Percentiles rank a stretch among this genome's conserved stretches.
Evolutionary conservation across 2,797 vertebrate species (phyloP).

Genomic region (Aulostomus chinensis): DNA sequence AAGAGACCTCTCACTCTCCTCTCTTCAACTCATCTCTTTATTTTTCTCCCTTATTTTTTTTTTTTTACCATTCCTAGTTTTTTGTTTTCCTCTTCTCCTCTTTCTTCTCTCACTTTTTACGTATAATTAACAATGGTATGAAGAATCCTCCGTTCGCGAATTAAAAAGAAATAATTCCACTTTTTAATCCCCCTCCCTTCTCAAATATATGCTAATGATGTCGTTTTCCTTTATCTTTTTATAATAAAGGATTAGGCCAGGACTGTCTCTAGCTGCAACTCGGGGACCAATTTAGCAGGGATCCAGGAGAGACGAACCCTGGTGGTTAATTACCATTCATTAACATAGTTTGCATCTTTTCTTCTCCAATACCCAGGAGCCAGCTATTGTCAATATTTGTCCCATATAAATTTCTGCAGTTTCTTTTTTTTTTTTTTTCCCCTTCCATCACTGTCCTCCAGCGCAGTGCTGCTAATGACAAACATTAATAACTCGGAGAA

Average conservation of each 20-base stretch:
- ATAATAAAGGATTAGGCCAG: constrained; percentile 87
- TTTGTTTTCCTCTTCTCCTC: constrained; percentile 33
- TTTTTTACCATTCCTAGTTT: constrained; percentile 37
- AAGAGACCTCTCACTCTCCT: constrained; percentile 50
- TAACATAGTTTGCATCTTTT: constrained; percentile 87
- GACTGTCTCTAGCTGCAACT: constrained; percentile 83
- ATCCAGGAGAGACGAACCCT: constrained; percentile 81
- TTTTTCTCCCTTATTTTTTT: constrained; percentile 16
- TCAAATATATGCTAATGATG: constrained; percentile 85
- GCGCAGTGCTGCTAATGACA: constrained; percentile 76
- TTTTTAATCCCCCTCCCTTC: constrained; percentile 75
- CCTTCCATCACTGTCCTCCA: constrained; percentile 74
- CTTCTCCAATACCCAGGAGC: constrained; percentile 79
- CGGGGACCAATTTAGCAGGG: constrained; percentile 86
- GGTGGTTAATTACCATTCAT: constrained; percentile 88
- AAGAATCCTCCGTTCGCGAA: constrained; percentile 78
- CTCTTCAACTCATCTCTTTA: constrained; percentile 27
- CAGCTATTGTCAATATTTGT: constrained; percentile 86
- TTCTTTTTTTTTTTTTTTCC: constrained; percentile 21
- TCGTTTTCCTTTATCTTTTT: constrained; percentile 87
- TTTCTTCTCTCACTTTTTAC: constrained; percentile 46
- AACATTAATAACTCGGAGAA: constrained; percentile 79
- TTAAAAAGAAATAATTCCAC: constrained; percentile 82
- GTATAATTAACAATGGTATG: constrained; percentile 75
- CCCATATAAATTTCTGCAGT: constrained; percentile 74